Percentiles rank a stretch among this genome's conserved stretches.
These are phyloP conservation scores for Parochlus steinenii DNA, from an alignment of 2,888 invertebrate species.

Conservation along the genomic window DNA sequence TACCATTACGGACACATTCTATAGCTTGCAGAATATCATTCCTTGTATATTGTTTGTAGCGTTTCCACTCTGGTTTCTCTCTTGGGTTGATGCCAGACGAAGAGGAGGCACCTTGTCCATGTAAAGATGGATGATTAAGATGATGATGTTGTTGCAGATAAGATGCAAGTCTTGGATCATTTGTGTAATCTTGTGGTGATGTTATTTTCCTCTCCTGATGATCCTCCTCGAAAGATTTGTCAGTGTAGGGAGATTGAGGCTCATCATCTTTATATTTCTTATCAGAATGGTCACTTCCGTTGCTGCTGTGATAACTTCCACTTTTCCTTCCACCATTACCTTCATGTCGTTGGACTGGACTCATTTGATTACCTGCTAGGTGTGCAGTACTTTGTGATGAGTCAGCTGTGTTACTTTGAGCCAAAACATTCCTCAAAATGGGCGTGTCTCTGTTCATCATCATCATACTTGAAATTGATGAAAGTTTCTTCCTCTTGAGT, in stretches of 20 bases:
- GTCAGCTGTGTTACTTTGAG: conserved; percentile 58
- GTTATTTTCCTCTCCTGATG: conserved; percentile 39
- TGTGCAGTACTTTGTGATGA: conserved; percentile 54
- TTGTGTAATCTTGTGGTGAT: conserved; percentile 40
- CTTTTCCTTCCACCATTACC: conserved; percentile 19
- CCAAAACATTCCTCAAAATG: conserved; percentile 67
- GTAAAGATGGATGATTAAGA: conserved; percentile 1
- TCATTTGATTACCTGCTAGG: conserved; percentile 23
- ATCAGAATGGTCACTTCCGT: conserved; percentile 15
- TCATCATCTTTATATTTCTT: conserved; percentile 51
- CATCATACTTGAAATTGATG: conserved; percentile 50
- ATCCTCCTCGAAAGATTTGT: conserved; percentile 56
- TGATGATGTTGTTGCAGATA: conserved; percentile 1
- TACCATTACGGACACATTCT: conserved; percentile 69
- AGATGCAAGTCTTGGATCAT: conserved; percentile 34
- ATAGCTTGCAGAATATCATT: conserved; percentile 77
- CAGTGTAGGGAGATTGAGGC: conserved; percentile 63
- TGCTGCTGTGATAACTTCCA: conserved; percentile 13
- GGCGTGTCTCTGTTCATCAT: conserved; percentile 69
- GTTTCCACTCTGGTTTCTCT: conserved; percentile 85
- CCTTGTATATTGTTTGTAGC: conserved; percentile 82
- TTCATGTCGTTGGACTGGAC: conserved; percentile 19
- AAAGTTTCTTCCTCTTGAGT: conserved; percentile 58
- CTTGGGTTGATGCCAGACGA: too few relatives aligned
- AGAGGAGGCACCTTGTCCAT: conserved; percentile 18